Conservation (phyloP, 64 coral and sea anemone species). For the Stichodactyla mertensii region DNA sequence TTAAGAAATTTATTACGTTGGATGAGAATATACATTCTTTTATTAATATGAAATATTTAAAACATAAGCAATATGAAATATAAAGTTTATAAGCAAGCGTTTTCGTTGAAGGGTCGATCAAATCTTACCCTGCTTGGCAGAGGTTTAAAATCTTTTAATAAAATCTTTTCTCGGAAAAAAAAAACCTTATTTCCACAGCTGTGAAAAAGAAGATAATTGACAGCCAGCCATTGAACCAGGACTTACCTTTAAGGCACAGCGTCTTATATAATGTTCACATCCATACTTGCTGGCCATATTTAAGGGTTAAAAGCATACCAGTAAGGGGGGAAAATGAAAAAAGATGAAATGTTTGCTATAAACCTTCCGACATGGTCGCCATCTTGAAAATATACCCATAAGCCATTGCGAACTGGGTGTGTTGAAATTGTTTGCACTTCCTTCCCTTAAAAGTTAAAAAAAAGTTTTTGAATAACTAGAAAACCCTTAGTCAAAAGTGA, state of each 20-base stretch:
- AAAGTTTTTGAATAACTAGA: not conserved
- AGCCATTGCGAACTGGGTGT: not conserved
- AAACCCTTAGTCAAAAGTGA: too few relatives aligned
- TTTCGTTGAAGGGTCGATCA: not conserved
- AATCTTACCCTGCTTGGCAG: too few relatives aligned
- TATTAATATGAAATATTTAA: too few relatives aligned
- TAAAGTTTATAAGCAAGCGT: too few relatives aligned
- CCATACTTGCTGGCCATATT: slow-evolving; percentile 1
- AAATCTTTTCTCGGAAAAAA: too few relatives aligned
- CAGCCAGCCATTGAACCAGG: not conserved
- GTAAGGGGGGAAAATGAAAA: not conserved
- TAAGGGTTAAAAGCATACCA: not conserved
- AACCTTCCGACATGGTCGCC: not conserved
- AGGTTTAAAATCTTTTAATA: too few relatives aligned
- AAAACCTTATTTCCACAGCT: too few relatives aligned
- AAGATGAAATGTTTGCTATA: not conserved
- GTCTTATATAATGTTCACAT: slow-evolving; percentile 48
- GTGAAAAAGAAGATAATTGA: too few relatives aligned
- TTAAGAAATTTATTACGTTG: too few relatives aligned
- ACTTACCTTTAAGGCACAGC: slow-evolving; percentile 48
- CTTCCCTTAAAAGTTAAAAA: not conserved
- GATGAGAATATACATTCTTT: too few relatives aligned
- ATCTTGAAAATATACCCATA: not conserved
- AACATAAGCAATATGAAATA: too few relatives aligned
- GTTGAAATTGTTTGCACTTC: too few relatives aligned